These are phyloP conservation scores for Brachymystax lenok DNA, from an alignment of 2,797 vertebrate genomes.

Conservation along the genomic window DNA sequence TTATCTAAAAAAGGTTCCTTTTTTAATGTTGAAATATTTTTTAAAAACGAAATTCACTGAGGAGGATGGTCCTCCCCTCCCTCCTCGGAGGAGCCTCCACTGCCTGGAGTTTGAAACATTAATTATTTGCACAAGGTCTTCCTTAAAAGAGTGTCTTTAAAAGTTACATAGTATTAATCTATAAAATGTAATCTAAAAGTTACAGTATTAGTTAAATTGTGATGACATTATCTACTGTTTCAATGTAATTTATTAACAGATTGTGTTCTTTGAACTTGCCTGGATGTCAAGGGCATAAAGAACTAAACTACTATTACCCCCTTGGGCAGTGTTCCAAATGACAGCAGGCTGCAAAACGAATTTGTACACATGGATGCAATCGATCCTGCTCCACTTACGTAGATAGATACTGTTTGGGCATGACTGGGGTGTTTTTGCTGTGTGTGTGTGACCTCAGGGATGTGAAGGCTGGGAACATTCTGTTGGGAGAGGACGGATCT, in stretches of 20 bases:
- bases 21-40: no score
- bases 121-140: neutral
- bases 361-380: slow-evolving; percentile 59
- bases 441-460: slow-evolving; percentile 74
- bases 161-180: neutral
- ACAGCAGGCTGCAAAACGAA: slow-evolving; percentile 42
- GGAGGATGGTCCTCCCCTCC: no score
- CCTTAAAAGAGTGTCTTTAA: neutral
- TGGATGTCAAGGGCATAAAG: slow-evolving; percentile 62
- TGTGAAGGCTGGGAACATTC: slow-evolving; percentile 98
- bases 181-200: neutral
- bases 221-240: neutral
- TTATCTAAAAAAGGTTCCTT: no score
- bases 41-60: no score
- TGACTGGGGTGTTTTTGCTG: slow-evolving; percentile 46
- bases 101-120: neutral
- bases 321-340: slow-evolving; percentile 54
- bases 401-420: slow-evolving; percentile 32
- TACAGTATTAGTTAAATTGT: neutral
- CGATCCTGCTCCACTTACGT: slow-evolving; percentile 49
- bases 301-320: slow-evolving; percentile 32
- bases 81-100: no score
- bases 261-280: slow-evolving; percentile 24
- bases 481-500: slow-evolving; percentile 96
- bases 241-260: neutral